A percentile compares a stretch with the other conserved stretches of the same genome.
These are phyloP conservation scores for Cheilosia variabilis DNA, from an alignment of 2,888 invertebrate genomes.

Conservation along the genomic window DNA sequence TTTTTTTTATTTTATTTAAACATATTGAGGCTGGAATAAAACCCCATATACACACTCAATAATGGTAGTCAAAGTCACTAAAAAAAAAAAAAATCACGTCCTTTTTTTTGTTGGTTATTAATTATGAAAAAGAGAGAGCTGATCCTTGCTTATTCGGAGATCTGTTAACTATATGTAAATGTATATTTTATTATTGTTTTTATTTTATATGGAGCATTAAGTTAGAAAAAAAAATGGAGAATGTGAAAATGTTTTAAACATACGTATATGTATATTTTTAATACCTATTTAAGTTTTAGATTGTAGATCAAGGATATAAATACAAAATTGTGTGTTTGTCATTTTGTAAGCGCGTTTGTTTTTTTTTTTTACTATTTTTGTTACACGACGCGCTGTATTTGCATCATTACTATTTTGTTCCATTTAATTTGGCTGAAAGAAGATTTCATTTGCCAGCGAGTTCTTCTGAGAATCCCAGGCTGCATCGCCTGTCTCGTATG, in stretches of 20 bases:
- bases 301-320: slow-evolving; percentile 63
- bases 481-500: too few species aligned
- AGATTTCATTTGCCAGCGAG: too few species aligned
- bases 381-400: neutral
- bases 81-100: slow-evolving; percentile 35
- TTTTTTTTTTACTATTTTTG: slow-evolving; percentile 11
- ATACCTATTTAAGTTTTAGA: slow-evolving; percentile 70
- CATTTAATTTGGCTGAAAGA: neutral
- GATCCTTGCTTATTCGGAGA: slow-evolving; percentile 77
- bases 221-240: slow-evolving; percentile 53
- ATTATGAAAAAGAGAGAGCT: slow-evolving; percentile 60
- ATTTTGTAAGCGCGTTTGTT: slow-evolving; percentile 34
- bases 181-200: slow-evolving; percentile 59
- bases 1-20: slow-evolving; percentile 54
- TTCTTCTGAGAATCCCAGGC: too few species aligned
- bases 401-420: slow-evolving; percentile 21
- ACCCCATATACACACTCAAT: slow-evolving; percentile 56
- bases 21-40: slow-evolving; percentile 69
- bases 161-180: slow-evolving; percentile 77
- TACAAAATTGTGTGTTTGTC: slow-evolving; percentile 65
- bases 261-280: slow-evolving; percentile 25
- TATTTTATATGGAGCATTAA: slow-evolving; percentile 64
- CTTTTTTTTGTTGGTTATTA: slow-evolving; percentile 56
- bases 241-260: slow-evolving; percentile 67
- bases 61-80: slow-evolving; percentile 77